Base-by-base conservation (phyloP, 2,888 invertebrate species). In the Prosopocoilus inquinatus region DNA sequence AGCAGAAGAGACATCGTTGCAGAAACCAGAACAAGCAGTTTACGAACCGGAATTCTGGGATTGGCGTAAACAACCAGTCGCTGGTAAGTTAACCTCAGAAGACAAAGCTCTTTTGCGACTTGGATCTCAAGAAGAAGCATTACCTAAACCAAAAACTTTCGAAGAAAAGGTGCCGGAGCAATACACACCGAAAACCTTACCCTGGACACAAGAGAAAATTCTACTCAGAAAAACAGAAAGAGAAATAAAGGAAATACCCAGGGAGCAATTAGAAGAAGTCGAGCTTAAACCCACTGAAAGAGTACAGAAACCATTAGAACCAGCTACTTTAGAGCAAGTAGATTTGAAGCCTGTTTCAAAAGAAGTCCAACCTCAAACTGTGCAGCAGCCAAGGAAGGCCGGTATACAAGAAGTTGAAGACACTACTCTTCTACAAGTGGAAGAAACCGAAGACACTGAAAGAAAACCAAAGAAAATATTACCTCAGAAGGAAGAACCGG, bases 191-290 rank as follows among this genome's bases (percentile, higher is more conserved):
- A 78, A 81, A 55, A 62, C 71, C 1, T 72, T 73, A 65, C 81
- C 84, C 8, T 84, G 84, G 84, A 89, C 84, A 1, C 81, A 88
- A 67, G 85, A 89, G 73, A 80, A 81, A 60, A 78, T 84, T 11
- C 77, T 71, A 38, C 68, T 85, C 33, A 85, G 83, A 61, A 78
- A 75, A 65, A 72, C 73, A 1, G 78, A 48, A 71, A 68, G 61
- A 64, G 3, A 32, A 15, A 55, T 64, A 7, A 65, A 69, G 16
- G 70, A 76, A 59, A 64, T 76, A 28, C 81, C 82, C 61, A 76
- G 78, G 59, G 70, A 78, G 49, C 79, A 83, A 63, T 69, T 79
- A 34, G 81, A 82, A 59, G 75, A 77, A 45, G 77, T 81, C 48
- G 73, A 70, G 45, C 73, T 75, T 13, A 79, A 72, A 79, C 83